A percentile compares a stretch with the other conserved stretches of the same genome.
Conservation (phyloP, 2,113 vertebrate genomes). For the Leptocoma aspasia region DNA sequence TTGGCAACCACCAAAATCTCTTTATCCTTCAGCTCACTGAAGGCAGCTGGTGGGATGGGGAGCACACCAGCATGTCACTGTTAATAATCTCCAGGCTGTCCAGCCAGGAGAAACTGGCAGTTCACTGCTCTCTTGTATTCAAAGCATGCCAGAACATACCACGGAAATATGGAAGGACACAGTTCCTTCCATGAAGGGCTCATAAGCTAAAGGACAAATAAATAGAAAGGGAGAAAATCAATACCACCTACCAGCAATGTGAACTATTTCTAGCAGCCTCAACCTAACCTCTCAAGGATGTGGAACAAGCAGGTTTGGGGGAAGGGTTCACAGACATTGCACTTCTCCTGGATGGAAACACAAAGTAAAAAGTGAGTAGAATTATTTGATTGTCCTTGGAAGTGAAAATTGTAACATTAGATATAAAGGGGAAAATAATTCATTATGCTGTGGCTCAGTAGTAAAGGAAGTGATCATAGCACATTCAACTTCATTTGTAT, state of each 20-base stretch:
- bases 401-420: not conserved
- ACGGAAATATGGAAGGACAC: not conserved
- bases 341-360: not conserved
- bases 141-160: not conserved
- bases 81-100: not conserved
- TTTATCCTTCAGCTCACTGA: not conserved
- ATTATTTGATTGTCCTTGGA: not conserved
- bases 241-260: not conserved
- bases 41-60: not conserved
- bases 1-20: not conserved
- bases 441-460: not conserved
- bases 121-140: not conserved
- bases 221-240: conserved; percentile 16
- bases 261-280: not conserved
- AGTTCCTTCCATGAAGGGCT: not conserved
- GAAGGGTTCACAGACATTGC: not conserved
- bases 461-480: not conserved
- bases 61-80: not conserved
- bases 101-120: not conserved
- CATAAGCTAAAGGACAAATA: conserved; percentile 4
- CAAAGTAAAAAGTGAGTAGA: not conserved
- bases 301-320: not conserved
- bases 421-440: not conserved
- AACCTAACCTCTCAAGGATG: not conserved
- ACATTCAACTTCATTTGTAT: not conserved